Percentiles rank a stretch among this genome's conserved stretches.
phyloP scores from a whole-genome alignment of 2,888 invertebrate species.

The Ferrisia virgata region DNA sequence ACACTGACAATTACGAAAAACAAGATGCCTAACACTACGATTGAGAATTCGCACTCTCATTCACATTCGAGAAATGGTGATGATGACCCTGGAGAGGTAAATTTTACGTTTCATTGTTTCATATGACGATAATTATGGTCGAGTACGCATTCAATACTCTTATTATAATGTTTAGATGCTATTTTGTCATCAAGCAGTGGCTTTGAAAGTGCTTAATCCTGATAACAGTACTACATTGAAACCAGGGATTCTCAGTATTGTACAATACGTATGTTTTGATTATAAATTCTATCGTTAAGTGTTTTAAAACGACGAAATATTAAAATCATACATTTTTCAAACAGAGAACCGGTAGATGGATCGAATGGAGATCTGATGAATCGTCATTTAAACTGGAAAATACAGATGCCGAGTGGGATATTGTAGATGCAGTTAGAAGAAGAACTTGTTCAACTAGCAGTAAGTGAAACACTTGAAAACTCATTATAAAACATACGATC shows the following conservation, averaged over 20 bases:
- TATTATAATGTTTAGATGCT: slow-evolving; percentile 59
- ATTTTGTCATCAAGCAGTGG: slow-evolving; percentile 76
- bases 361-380: slow-evolving; percentile 83
- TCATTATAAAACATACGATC: background rate
- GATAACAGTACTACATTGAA: slow-evolving; percentile 53
- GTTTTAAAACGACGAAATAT: background rate
- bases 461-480: background rate
- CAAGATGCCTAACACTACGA: slow-evolving; percentile 9
- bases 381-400: slow-evolving; percentile 69
- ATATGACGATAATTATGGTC: background rate
- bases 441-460: slow-evolving; percentile 53
- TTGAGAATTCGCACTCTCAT: background rate
- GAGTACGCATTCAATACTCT: background rate
- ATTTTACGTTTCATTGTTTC: background rate
- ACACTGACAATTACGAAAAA: slow-evolving; percentile 29
- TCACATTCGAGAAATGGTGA: background rate
- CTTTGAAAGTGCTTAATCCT: slow-evolving; percentile 58
- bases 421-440: slow-evolving; percentile 66
- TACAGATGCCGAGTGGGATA: slow-evolving; percentile 68
- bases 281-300: background rate
- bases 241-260: slow-evolving; percentile 66
- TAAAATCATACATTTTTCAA: slow-evolving; percentile 45
- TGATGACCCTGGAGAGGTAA: slow-evolving; percentile 17
- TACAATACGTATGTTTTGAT: slow-evolving; percentile 59
- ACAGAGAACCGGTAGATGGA: slow-evolving; percentile 60